Percentiles rank a stretch among this genome's conserved stretches.
Conservation (phyloP, 2,888 invertebrate species). For the Schizotus pectinicornis region DNA sequence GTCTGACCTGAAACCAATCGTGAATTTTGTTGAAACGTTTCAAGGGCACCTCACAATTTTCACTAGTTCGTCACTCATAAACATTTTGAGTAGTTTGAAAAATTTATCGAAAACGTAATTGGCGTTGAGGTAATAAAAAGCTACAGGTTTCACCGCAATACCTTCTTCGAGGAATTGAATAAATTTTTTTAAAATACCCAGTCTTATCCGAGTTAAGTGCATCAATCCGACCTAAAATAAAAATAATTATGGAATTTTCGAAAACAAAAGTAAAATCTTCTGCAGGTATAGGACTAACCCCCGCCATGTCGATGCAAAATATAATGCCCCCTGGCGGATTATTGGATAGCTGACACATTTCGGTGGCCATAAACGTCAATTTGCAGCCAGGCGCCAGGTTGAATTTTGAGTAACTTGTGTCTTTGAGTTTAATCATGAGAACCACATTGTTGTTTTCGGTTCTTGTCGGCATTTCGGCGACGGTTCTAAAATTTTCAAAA, state of each 20-base stretch:
- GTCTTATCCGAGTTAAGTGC: no score
- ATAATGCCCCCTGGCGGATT: not conserved
- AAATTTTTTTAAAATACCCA: no score
- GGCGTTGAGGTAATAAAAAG: no score
- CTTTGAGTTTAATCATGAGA: not conserved
- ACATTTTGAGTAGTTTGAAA: slow-evolving; percentile 41
- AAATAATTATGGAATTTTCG: no score
- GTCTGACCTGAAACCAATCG: slow-evolving; percentile 61
- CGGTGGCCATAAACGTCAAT: not conserved
- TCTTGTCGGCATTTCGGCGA: not conserved
- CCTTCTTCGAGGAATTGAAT: no score
- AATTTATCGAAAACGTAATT: no score
- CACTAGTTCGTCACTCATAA: slow-evolving; percentile 25
- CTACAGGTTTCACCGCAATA: no score
- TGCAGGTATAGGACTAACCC: not conserved
- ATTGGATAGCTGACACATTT: not conserved
- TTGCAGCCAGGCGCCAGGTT: not conserved
- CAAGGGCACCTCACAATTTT: slow-evolving; percentile 35
- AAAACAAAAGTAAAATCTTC: no score
- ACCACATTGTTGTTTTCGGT: slow-evolving; percentile 7
- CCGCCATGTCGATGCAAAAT: not conserved
- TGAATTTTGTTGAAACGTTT: not conserved
- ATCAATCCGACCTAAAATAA: no score
- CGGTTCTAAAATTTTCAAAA: slow-evolving; percentile 2
- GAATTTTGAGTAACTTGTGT: not conserved